Conservation (phyloP, 2,113 vertebrate genomes). For the Phycodurus eques region DNA sequence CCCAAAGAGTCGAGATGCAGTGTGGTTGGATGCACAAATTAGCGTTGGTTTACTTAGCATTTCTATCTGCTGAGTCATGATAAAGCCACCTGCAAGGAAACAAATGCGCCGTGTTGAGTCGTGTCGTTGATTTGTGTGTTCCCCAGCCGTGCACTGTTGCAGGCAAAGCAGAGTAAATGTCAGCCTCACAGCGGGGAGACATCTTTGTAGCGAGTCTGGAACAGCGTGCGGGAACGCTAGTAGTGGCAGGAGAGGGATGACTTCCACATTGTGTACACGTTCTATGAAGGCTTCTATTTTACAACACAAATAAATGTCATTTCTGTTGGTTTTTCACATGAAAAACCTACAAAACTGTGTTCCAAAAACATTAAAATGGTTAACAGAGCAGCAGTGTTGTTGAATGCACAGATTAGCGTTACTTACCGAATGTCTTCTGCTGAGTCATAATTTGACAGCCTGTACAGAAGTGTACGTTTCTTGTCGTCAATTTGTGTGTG, state of each 20-base stretch:
- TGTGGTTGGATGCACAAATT: too few relatives aligned
- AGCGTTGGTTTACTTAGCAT: neutral
- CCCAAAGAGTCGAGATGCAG: too few relatives aligned
- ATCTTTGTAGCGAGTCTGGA: constrained; percentile 1
- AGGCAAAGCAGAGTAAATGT: neutral
- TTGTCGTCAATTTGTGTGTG: too few relatives aligned
- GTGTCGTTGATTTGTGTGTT: neutral
- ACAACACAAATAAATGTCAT: neutral
- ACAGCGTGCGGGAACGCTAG: neutral
- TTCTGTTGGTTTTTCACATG: neutral
- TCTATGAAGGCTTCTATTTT: neutral
- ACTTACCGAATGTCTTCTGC: too few relatives aligned
- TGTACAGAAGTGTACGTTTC: too few relatives aligned
- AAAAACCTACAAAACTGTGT: too few relatives aligned
- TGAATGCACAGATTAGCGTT: too few relatives aligned
- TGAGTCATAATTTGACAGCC: too few relatives aligned
- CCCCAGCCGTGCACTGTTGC: neutral
- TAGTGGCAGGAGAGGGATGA: neutral
- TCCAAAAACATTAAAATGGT: too few relatives aligned
- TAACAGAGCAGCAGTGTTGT: too few relatives aligned
- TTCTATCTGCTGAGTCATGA: neutral
- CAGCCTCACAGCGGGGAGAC: neutral
- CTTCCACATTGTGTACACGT: neutral
- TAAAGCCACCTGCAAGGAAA: neutral
- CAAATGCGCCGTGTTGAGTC: neutral